Evolutionary conservation across 2,888 invertebrate species (phyloP).

Genomic region (Caenorhabditis japonica): DNA sequence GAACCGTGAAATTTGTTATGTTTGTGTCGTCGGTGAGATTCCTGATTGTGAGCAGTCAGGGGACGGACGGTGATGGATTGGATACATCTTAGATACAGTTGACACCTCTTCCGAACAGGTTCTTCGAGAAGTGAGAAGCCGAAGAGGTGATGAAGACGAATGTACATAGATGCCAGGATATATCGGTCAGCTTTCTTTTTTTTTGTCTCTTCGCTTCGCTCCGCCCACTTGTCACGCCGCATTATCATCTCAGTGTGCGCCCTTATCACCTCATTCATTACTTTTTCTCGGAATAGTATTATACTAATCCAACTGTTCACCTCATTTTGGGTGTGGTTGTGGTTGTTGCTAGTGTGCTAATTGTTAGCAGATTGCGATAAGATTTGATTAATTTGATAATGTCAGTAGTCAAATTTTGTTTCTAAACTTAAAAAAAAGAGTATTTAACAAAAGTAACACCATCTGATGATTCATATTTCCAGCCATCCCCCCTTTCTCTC

Average conservation of each 20-base stretch:
- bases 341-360: slow-evolving; percentile 6
- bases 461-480: neutral
- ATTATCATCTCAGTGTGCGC: slow-evolving; percentile 33
- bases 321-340: slow-evolving; percentile 4
- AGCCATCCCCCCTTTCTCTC: neutral
- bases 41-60: too few species aligned
- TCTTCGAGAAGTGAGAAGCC: slow-evolving; percentile 17
- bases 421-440: too few species aligned
- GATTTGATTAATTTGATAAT: neutral
- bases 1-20: slow-evolving; percentile 17
- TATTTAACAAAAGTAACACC: too few species aligned
- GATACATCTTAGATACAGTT: slow-evolving; percentile 22
- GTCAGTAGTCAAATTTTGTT: too few species aligned
- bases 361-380: slow-evolving; percentile 13
- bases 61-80: slow-evolving; percentile 18
- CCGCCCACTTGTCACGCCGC: slow-evolving; percentile 42
- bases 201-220: neutral
- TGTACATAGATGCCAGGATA: slow-evolving; percentile 20
- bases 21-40: neutral
- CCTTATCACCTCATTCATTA: neutral
- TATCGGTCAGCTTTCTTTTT: slow-evolving; percentile 35
- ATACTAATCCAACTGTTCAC: neutral
- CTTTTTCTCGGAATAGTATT: slow-evolving; percentile 13
- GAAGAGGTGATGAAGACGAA: slow-evolving; percentile 33
- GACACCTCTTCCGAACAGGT: slow-evolving; percentile 35